Percentiles rank a stretch among this genome's conserved stretches.
phyloP scores from a whole-genome alignment of 2,888 invertebrate genomes.

The Arrhopalites spinosus region DNA sequence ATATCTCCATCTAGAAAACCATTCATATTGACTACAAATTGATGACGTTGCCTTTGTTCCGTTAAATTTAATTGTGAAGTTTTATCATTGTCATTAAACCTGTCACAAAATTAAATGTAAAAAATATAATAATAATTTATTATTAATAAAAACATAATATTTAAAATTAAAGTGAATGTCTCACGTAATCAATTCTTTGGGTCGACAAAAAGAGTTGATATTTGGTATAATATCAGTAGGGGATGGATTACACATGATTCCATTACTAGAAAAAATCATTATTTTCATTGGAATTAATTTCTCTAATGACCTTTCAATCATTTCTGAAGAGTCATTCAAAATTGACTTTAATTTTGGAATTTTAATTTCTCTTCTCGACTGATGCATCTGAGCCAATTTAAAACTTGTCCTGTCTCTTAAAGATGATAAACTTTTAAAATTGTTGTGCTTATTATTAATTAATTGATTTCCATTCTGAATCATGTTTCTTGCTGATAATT shows the following conservation, averaged over 20 bases:
- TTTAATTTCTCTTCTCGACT: no score
- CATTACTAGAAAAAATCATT: constrained; percentile 17
- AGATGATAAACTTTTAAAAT: no score
- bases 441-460: no score
- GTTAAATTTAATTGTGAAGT: background rate
- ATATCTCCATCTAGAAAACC: constrained; percentile 24
- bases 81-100: no score
- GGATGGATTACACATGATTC: constrained; percentile 11
- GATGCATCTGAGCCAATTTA: no score
- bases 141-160: background rate
- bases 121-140: background rate
- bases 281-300: constrained; percentile 4
- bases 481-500: no score
- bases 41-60: constrained; percentile 3
- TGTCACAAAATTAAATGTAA: background rate
- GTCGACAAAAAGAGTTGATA: constrained; percentile 11
- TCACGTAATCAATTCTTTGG: constrained; percentile 12
- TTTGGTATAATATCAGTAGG: constrained; percentile 11
- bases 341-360: background rate
- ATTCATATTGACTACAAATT: constrained; percentile 18
- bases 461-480: no score
- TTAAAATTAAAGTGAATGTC: background rate
- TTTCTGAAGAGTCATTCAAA: background rate
- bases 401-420: no score
- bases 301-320: background rate